Evolutionary conservation across 1,140 invertebrate species (phyloP), one percentile per base, ranked within the genome.

Genomic region (Pseudoatta argentina): DNA sequence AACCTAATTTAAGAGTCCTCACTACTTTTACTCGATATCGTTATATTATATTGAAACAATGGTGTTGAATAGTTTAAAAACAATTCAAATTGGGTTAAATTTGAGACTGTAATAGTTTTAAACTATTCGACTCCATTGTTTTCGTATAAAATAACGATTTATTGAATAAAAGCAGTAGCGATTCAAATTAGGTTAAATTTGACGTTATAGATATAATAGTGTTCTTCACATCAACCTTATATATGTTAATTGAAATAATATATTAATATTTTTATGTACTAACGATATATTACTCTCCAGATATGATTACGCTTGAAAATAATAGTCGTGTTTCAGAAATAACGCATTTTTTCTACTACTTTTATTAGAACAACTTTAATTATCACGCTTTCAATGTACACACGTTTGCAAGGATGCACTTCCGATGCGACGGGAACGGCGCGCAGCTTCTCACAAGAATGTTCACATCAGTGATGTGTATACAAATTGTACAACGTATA

Each of bases 401-500:
- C 44, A 18, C n/a, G 16, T 66, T 48, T 30, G 24, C 57, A 18
- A 8, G 75, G 14, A 27, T 24, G 24, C 24, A n/a, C 61, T 78
- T 78, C 61, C 39, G 76, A 64, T 27, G 44, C 24, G 61, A 59
- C 55, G 73, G 30, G 34, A 61, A 76, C 44, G 14, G 27, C n/a
- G 30, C 48, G 48, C 57, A 64, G 44, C 63, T 71, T 71, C 64
- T 55, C 77, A 39, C 77, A 71, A 57, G 64, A 21, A 81, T 81
- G 48, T 51, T 55, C 66, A 44, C 64, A 51, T 71, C 77, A 21
- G 48, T 53, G 27, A 39, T 48, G 66, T 39, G 48, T 71, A 24
- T 57, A 55, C 77, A 71, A 71, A 81, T 81, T 81, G 64, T 69
- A 69, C 77, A 39, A 69, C 77, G 59, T 27, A 34, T 75, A 75